Evolutionary conservation across 2,797 vertebrate species (phyloP).

Genomic region (Eurystomus glaucurus): DNA sequence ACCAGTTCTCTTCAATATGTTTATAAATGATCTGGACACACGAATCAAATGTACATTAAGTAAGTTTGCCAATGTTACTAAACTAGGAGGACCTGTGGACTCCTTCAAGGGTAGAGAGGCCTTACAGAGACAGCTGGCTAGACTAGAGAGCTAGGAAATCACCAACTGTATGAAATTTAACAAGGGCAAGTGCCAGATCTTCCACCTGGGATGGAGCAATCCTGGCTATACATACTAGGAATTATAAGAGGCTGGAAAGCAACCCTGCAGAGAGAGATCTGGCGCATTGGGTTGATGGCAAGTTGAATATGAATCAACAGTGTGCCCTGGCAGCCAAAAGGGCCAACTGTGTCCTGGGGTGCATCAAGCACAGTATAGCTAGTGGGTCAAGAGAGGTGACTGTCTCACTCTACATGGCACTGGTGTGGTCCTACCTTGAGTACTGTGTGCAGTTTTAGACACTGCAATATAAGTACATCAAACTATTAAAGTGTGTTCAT

Average conservation of each 20-base stretch:
- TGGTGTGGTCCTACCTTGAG: neutral
- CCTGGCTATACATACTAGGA: fast-evolving
- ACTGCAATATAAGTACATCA: neutral
- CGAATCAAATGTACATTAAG: neutral
- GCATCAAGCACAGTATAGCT: neutral
- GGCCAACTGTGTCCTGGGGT: neutral
- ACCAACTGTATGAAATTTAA: neutral
- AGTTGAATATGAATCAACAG: neutral
- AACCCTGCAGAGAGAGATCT: fast-evolving
- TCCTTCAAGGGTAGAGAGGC: neutral
- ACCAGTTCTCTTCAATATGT: neutral
- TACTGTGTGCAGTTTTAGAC: neutral
- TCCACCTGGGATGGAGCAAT: neutral
- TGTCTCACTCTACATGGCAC: neutral
- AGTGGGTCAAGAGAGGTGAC: neutral
- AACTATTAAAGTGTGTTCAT: neutral
- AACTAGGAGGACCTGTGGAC: neutral
- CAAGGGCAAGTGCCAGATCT: neutral
- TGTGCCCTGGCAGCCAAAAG: neutral
- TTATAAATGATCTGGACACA: neutral
- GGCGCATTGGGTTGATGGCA: neutral
- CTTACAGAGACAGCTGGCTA: neutral
- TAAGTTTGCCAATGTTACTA: neutral
- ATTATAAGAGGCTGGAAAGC: neutral
- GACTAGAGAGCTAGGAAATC: neutral